Percentiles rank a stretch among this genome's conserved stretches.
phyloP scores from a whole-genome alignment of 2,113 vertebrate genomes.

The Crotophaga sulcirostris region DNA sequence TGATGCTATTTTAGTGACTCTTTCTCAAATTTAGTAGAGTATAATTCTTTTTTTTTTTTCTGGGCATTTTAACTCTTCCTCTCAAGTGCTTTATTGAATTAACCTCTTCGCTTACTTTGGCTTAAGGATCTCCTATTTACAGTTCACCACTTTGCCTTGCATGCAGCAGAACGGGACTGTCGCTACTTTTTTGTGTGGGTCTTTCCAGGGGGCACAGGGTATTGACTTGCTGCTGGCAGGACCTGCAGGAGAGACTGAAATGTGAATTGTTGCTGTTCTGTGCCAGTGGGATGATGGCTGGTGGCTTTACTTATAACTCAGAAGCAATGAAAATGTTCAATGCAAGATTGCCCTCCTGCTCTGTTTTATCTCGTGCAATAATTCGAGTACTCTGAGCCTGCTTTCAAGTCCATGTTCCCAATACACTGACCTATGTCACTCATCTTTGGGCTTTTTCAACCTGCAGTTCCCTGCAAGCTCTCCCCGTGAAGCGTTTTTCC shows the following conservation, averaged over 20 bases:
- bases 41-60: background rate
- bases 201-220: background rate
- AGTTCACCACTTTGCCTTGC: background rate
- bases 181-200: background rate
- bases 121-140: background rate
- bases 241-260: background rate
- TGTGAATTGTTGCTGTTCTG: accelerated
- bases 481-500: background rate
- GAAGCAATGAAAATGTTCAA: background rate
- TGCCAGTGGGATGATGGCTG: background rate
- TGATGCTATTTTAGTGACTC: background rate
- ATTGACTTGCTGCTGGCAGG: background rate
- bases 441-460: background rate
- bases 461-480: background rate
- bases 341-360: background rate
- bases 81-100: background rate
- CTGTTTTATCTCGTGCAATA: background rate
- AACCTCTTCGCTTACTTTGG: background rate
- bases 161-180: background rate
- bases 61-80: background rate
- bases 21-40: background rate
- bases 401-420: background rate
- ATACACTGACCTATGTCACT: background rate
- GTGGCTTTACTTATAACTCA: background rate
- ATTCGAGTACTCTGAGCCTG: background rate